Conservation (phyloP, 1,140 invertebrate genomes). For the Tachypleus tridentatus region DNA sequence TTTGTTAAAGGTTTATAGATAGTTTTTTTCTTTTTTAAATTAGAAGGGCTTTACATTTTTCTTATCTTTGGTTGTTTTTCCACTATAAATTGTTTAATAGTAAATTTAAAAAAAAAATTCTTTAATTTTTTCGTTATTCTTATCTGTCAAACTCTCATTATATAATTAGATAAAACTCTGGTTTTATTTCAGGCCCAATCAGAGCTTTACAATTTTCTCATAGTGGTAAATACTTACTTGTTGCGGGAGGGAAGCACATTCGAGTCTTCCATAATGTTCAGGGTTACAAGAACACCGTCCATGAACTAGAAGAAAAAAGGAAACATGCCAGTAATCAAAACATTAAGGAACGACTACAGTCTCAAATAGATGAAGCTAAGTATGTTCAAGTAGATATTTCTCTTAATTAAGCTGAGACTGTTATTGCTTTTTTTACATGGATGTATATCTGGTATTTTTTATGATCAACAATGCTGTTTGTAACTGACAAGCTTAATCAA, state of each 20-base stretch:
- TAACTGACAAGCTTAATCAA: too few relatives aligned
- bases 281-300: conserved; percentile 54
- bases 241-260: conserved; percentile 59
- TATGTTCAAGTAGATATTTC: conserved; percentile 21
- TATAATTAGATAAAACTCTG: conserved; percentile 2
- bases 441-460: neutral
- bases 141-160: neutral
- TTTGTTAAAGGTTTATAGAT: too few relatives aligned
- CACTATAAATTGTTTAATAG: too few relatives aligned
- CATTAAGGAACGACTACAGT: conserved; percentile 56
- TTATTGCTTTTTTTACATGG: neutral
- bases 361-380: conserved; percentile 52
- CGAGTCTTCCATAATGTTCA: conserved; percentile 68
- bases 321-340: conserved; percentile 43
- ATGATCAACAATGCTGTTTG: too few relatives aligned
- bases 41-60: too few relatives aligned
- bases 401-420: neutral
- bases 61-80: too few relatives aligned
- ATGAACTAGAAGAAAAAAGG: conserved; percentile 49
- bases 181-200: conserved; percentile 48
- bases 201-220: conserved; percentile 56
- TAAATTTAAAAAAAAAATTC: too few relatives aligned
- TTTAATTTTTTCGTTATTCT: too few relatives aligned
- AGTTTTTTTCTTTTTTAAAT: too few relatives aligned
- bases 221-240: conserved; percentile 55